Evolutionary conservation across 2,888 invertebrate species (phyloP).

Genomic region (Malthinus seriepunctatus): DNA sequence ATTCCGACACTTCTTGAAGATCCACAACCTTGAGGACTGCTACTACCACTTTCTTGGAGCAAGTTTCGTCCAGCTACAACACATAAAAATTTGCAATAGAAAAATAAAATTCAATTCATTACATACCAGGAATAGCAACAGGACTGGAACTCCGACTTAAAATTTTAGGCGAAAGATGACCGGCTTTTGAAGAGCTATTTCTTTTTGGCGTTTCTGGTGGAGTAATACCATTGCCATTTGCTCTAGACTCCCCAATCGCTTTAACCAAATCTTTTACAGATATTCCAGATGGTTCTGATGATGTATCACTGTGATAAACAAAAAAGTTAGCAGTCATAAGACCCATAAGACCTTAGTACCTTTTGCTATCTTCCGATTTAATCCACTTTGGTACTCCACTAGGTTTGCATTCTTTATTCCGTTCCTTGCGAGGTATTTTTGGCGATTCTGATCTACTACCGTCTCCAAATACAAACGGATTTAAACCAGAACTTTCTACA

Average conservation of each 20-base stretch:
- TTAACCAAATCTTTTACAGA: conserved; percentile 76
- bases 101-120: background rate
- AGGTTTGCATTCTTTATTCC: conserved; percentile 51
- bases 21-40: conserved; percentile 59
- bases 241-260: conserved; percentile 72
- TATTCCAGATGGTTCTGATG: conserved; percentile 63
- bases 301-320: conserved; percentile 56
- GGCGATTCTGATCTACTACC: conserved; percentile 43
- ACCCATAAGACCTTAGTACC: conserved; percentile 28
- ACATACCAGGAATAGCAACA: conserved; percentile 62
- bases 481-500: conserved; percentile 38
- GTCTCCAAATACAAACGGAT: conserved; percentile 56
- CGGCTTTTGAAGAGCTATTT: conserved; percentile 58
- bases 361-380: conserved; percentile 57
- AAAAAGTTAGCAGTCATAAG: background rate
- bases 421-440: conserved; percentile 50
- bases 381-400: conserved; percentile 63
- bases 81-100: background rate
- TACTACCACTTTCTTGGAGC: conserved; percentile 56
- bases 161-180: conserved; percentile 54
- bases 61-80: conserved; percentile 34
- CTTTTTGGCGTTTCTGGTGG: conserved; percentile 69
- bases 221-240: conserved; percentile 78
- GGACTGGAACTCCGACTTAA: conserved; percentile 64
- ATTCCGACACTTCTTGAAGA: conserved; percentile 61